These are phyloP conservation scores for Formica exsecta DNA, from an alignment of 1,140 invertebrate genomes.

Conservation along the genomic window DNA sequence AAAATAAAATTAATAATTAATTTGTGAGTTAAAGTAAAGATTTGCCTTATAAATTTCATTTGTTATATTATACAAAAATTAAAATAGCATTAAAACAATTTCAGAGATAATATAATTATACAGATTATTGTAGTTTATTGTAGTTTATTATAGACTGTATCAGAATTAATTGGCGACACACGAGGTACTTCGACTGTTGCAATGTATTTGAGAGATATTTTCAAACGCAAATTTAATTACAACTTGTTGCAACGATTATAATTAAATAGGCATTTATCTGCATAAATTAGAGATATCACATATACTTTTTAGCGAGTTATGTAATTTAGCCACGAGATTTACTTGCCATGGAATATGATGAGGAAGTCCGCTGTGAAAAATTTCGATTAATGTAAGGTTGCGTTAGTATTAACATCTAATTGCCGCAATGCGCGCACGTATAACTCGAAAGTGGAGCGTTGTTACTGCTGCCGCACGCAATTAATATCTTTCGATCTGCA, in stretches of 20 bases:
- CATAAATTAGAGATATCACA: not conserved
- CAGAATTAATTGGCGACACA: slow-evolving; percentile 5
- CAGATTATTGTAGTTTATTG: not conserved
- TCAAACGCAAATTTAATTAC: not conserved
- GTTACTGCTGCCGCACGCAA: slow-evolving; percentile 57
- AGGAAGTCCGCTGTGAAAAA: slow-evolving; percentile 34
- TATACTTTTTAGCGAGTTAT: not conserved
- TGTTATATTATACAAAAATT: slow-evolving; percentile 3
- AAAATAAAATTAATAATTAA: too few species aligned
- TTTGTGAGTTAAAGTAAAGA: too few species aligned
- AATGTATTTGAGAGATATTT: not conserved
- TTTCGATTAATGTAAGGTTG: slow-evolving; percentile 46
- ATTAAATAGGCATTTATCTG: slow-evolving; percentile 2
- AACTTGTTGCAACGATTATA: not conserved
- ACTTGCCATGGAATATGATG: not conserved
- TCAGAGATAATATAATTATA: not conserved
- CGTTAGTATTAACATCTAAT: slow-evolving; percentile 60
- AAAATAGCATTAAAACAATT: not conserved
- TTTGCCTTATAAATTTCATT: too few species aligned
- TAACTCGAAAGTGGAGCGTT: slow-evolving; percentile 59
- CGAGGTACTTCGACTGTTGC: too few species aligned
- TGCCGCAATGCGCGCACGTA: slow-evolving; percentile 55
- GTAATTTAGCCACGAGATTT: slow-evolving; percentile 1
- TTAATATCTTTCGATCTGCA: slow-evolving; percentile 63
- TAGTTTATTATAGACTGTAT: not conserved